Conservation (phyloP, 2,797 vertebrate species). For the Enteromius unitaeniatus region DNA sequence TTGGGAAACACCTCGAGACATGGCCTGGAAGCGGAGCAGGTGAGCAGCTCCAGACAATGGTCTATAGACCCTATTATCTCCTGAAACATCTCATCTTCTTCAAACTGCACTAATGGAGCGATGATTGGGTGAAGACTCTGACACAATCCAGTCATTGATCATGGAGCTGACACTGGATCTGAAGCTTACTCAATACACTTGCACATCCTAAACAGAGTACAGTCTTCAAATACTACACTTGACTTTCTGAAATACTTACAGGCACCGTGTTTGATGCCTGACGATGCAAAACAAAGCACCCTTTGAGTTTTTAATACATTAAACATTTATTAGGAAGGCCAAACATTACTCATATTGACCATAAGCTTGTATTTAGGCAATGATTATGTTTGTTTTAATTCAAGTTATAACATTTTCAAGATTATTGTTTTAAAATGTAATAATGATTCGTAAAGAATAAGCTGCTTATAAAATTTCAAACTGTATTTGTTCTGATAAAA, state of each 20-base stretch:
- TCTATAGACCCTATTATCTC: constrained; percentile 35
- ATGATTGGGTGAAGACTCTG: constrained; percentile 15
- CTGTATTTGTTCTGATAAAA: not conserved
- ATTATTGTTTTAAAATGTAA: not conserved
- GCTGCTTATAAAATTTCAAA: not conserved
- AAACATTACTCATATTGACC: not conserved
- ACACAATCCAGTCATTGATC: constrained; percentile 18
- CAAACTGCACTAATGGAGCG: constrained; percentile 31
- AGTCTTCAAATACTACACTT: not conserved
- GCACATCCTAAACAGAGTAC: constrained; percentile 9
- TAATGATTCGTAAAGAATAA: not conserved
- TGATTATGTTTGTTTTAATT: no score
- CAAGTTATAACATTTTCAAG: not conserved
- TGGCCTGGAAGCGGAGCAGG: constrained; percentile 63
- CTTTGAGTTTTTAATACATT: not conserved
- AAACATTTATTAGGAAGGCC: not conserved
- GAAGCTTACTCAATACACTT: not conserved
- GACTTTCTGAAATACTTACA: not conserved
- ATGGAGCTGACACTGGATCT: constrained; percentile 6
- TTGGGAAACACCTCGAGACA: constrained; percentile 75
- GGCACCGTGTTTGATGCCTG: not conserved
- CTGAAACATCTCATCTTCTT: constrained; percentile 45
- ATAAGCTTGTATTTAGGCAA: not conserved
- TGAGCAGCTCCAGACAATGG: constrained; percentile 38
- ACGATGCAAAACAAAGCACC: not conserved